Conservation (phyloP, 2,888 invertebrate genomes). For the Lasioglossum leucozonium region DNA sequence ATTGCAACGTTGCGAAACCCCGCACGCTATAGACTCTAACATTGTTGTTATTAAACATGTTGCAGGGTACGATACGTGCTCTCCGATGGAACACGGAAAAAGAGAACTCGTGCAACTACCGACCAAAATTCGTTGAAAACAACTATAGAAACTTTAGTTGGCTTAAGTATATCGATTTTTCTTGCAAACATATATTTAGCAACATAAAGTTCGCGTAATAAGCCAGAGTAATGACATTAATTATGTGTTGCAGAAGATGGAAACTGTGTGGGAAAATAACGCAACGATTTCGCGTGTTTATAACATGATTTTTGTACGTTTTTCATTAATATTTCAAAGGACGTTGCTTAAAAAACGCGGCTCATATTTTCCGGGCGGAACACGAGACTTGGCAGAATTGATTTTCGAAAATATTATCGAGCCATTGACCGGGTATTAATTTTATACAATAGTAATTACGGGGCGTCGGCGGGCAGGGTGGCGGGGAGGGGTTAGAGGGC, state of each 20-base stretch:
- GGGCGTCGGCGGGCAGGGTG: neutral
- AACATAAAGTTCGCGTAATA: too few species aligned
- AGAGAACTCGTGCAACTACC: neutral
- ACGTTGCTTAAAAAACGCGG: neutral
- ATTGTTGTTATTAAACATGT: neutral
- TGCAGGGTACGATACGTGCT: neutral
- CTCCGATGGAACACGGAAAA: neutral
- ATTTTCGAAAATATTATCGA: slow-evolving; percentile 33
- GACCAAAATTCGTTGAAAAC: too few species aligned
- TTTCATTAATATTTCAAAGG: neutral
- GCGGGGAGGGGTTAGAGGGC: neutral
- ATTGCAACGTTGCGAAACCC: neutral
- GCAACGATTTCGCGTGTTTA: neutral
- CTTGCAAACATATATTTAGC: too few species aligned
- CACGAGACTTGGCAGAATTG: slow-evolving; percentile 1
- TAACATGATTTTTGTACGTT: neutral
- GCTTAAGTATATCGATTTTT: too few species aligned
- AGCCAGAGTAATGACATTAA: too few species aligned
- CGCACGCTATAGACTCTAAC: neutral
- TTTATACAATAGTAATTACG: slow-evolving; percentile 33
- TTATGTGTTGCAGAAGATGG: neutral
- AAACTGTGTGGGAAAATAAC: neutral
- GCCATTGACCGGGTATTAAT: slow-evolving; percentile 18
- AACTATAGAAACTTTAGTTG: too few species aligned
- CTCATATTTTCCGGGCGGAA: neutral